A percentile compares a stretch with the other conserved stretches of the same genome.
Evolutionary conservation across 2,113 vertebrate species (phyloP).

Genomic region (Nyctibius bracteatus): DNA sequence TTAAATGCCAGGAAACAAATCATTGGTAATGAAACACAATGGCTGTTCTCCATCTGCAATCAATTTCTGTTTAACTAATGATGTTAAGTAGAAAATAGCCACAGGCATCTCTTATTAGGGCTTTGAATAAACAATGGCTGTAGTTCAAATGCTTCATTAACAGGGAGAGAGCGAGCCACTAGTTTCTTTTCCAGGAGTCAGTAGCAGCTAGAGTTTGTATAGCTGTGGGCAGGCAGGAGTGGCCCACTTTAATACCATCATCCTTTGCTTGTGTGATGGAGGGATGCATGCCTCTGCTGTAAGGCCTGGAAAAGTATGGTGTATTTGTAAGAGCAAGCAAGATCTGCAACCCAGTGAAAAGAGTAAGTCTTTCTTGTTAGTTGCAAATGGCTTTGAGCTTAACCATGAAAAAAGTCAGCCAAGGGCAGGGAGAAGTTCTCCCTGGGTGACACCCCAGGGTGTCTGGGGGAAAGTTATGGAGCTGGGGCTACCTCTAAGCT

Average conservation of each 20-base stretch:
- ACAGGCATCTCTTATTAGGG: neutral
- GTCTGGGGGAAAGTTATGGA: neutral
- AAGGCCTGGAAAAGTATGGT: fast-evolving
- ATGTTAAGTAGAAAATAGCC: slow-evolving; percentile 8
- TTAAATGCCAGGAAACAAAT: neutral
- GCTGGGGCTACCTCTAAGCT: neutral
- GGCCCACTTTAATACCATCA: fast-evolving
- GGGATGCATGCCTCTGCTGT: fast-evolving
- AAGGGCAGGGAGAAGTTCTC: neutral
- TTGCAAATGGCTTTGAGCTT: neutral
- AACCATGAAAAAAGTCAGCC: fast-evolving
- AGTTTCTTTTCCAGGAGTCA: neutral
- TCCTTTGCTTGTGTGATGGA: neutral
- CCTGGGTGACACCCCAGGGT: no score
- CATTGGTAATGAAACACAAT: neutral
- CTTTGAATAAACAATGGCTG: neutral
- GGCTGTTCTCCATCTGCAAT: neutral
- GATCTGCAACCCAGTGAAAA: neutral
- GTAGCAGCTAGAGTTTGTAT: neutral
- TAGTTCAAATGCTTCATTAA: neutral
- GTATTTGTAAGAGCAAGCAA: fast-evolving
- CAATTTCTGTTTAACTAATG: neutral
- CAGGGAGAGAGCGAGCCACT: neutral
- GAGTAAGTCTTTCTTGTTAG: neutral
- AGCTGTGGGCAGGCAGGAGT: neutral